Conservation (phyloP, 2,113 vertebrate genomes). For the Equus quagga region DNA sequence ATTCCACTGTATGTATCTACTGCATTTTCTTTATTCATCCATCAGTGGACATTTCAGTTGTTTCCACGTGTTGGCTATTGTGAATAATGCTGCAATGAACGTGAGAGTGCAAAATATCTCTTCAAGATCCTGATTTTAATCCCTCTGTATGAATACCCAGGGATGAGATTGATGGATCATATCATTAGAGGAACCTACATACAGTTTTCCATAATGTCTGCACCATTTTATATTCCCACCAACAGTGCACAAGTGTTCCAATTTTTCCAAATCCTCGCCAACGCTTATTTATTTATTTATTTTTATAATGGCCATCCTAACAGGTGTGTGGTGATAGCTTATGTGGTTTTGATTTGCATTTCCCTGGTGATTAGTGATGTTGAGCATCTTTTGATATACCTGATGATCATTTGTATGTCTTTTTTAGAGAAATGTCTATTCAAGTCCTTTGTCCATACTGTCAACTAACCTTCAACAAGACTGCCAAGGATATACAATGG, state of each 20-base stretch:
- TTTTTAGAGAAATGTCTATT: background rate
- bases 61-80: background rate
- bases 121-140: background rate
- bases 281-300: background rate
- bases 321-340: background rate
- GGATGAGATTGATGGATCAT: background rate
- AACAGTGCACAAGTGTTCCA: background rate
- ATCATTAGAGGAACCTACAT: background rate
- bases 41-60: background rate
- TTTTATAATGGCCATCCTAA: background rate
- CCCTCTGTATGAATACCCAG: background rate
- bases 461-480: background rate
- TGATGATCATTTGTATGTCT: background rate
- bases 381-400: background rate
- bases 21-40: background rate
- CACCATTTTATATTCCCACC: background rate
- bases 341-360: background rate
- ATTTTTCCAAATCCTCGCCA: background rate
- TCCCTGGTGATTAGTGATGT: background rate
- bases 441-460: background rate
- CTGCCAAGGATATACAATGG: background rate
- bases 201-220: background rate
- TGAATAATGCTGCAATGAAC: background rate
- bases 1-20: background rate
- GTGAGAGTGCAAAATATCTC: background rate